Evolutionary conservation across 2,797 vertebrate genomes (phyloP).

Genomic region (Manis javanica): DNA sequence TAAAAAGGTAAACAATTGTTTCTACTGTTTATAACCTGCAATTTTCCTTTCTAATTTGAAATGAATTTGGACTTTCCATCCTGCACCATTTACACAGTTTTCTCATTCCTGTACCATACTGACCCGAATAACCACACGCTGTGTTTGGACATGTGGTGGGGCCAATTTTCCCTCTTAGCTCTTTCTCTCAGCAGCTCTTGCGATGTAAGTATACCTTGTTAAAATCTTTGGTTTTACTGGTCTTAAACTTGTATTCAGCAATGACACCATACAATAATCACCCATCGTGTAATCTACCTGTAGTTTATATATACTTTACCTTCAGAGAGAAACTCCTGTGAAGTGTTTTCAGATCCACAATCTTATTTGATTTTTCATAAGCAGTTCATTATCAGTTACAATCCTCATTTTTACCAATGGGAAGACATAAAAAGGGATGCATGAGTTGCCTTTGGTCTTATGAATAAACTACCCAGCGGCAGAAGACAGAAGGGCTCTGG

Average conservation of each 20-base stretch:
- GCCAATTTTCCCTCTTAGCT: neutral
- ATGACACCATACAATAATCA: rapidly evolving
- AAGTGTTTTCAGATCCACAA: neutral
- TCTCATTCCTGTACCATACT: rapidly evolving
- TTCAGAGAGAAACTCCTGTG: rapidly evolving
- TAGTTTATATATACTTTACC: rapidly evolving
- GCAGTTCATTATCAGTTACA: neutral
- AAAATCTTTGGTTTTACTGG: neutral
- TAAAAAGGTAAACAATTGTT: neutral
- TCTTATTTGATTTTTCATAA: neutral
- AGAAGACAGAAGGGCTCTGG: rapidly evolving
- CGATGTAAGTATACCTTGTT: rapidly evolving
- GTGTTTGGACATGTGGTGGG: rapidly evolving
- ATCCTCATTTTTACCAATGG: neutral
- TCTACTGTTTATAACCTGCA: neutral
- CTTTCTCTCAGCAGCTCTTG: neutral
- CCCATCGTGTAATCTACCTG: rapidly evolving
- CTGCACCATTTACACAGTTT: neutral
- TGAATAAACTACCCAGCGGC: rapidly evolving
- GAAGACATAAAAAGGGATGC: neutral
- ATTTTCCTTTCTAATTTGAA: neutral
- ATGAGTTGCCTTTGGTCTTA: rapidly evolving
- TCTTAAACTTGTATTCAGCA: neutral
- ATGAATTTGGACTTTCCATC: too few relatives aligned
- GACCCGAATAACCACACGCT: rapidly evolving